Percentiles rank a stretch among this genome's conserved stretches.
These are phyloP conservation scores for Thaleichthys pacificus DNA, from an alignment of 2,797 vertebrate species.

Conservation along the genomic window DNA sequence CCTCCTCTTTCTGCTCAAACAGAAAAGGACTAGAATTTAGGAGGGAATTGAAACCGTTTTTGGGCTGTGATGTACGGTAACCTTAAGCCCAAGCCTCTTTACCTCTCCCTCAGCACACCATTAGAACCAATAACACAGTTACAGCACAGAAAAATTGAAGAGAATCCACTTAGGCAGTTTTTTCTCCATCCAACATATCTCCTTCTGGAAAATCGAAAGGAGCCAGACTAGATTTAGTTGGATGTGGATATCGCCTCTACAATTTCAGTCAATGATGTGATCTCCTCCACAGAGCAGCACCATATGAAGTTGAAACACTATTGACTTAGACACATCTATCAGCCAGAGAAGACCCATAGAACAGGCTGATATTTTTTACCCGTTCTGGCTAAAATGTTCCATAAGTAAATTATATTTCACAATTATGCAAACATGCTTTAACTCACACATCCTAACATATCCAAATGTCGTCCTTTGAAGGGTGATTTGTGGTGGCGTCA, in stretches of 20 bases:
- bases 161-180: constrained; percentile 31
- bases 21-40: neutral
- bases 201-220: constrained; percentile 58
- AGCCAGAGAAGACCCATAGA: neutral
- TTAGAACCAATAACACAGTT: neutral
- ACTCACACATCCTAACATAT: neutral
- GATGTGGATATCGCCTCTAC: constrained; percentile 35
- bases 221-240: constrained; percentile 14
- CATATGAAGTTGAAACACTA: constrained; percentile 1
- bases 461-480: neutral
- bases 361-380: neutral
- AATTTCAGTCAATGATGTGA: constrained; percentile 63
- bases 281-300: constrained; percentile 17
- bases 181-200: constrained; percentile 40
- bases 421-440: neutral
- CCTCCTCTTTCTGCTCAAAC: neutral
- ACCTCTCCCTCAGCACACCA: neutral
- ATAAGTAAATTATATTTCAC: neutral
- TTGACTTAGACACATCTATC: constrained; percentile 4
- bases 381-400: neutral
- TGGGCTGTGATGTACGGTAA: neutral
- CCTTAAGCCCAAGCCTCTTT: neutral
- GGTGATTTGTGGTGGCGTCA: neutral
- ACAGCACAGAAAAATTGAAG: constrained; percentile 16
- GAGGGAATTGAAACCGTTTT: neutral